A percentile compares a stretch with the other conserved stretches of the same genome.
Evolutionary conservation across 2,888 invertebrate genomes (phyloP).

Genomic region (Iphiclides podalirius): DNA sequence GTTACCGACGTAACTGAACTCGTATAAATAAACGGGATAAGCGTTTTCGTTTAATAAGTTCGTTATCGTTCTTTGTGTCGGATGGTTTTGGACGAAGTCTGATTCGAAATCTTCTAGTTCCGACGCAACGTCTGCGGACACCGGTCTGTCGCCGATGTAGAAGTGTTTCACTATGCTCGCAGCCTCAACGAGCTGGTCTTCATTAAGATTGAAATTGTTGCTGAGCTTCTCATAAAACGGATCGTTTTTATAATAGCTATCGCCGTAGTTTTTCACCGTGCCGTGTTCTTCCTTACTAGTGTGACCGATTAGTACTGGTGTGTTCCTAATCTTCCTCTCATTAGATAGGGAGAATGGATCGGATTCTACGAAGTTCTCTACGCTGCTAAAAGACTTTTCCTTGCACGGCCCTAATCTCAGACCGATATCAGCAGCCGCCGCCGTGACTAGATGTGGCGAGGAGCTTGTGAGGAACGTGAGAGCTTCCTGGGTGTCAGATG

Average conservation of each 20-base stretch:
- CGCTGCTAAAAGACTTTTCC: constrained; percentile 62
- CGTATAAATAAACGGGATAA: constrained; percentile 55
- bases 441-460: constrained; percentile 52
- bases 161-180: constrained; percentile 52
- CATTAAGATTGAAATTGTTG: constrained; percentile 55
- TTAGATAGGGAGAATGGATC: constrained; percentile 59
- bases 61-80: constrained; percentile 52
- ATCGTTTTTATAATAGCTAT: constrained; percentile 49
- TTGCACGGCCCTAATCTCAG: constrained; percentile 58
- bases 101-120: constrained; percentile 57
- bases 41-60: constrained; percentile 54
- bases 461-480: constrained; percentile 47
- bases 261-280: constrained; percentile 34
- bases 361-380: constrained; percentile 57
- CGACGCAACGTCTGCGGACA: constrained; percentile 41
- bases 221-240: constrained; percentile 53
- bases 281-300: constrained; percentile 48
- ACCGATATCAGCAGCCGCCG: constrained; percentile 48
- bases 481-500: constrained; percentile 53
- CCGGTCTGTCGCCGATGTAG: constrained; percentile 60
- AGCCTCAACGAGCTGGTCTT: constrained; percentile 41
- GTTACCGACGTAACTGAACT: constrained; percentile 55
- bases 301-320: constrained; percentile 61
- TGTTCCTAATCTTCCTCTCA: constrained; percentile 51
- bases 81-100: constrained; percentile 60